These are phyloP conservation scores for Lasioglossum pauxillum DNA, from an alignment of 2,888 invertebrate species.

Conservation along the genomic window DNA sequence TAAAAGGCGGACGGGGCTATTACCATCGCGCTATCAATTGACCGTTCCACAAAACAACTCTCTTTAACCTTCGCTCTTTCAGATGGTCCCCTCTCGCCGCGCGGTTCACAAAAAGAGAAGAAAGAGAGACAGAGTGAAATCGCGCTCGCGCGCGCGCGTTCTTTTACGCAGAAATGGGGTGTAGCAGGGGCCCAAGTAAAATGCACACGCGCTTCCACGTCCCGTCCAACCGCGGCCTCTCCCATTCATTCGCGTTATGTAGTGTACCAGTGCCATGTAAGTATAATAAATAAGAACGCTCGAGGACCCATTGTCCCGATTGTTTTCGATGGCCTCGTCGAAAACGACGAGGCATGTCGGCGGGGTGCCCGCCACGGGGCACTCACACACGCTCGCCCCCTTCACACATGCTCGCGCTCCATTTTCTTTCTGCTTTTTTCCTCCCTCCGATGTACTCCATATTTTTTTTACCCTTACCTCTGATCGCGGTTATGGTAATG, in stretches of 20 bases:
- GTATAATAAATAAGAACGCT: constrained; percentile 79
- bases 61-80: constrained; percentile 44
- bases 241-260: constrained; percentile 56
- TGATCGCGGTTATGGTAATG: not conserved
- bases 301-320: constrained; percentile 77
- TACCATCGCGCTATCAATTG: constrained; percentile 59
- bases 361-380: constrained; percentile 77
- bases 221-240: constrained; percentile 47
- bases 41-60: constrained; percentile 58
- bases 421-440: constrained; percentile 55
- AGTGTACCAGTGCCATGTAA: constrained; percentile 74
- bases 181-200: constrained; percentile 35
- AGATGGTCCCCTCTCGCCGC: constrained; percentile 21
- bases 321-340: constrained; percentile 78
- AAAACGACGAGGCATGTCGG: constrained; percentile 68
- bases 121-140: not conserved
- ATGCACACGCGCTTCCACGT: constrained; percentile 62
- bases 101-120: constrained; percentile 29
- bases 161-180: constrained; percentile 54
- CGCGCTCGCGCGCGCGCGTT: constrained; percentile 57
- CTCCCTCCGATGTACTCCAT: constrained; percentile 14
- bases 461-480: not conserved
- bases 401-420: not conserved
- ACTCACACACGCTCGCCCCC: constrained; percentile 20
- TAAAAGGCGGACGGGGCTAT: constrained; percentile 53